These are phyloP conservation scores for Rafetus swinhoei DNA, from an alignment of 2,113 vertebrate species.

Conservation along the genomic window DNA sequence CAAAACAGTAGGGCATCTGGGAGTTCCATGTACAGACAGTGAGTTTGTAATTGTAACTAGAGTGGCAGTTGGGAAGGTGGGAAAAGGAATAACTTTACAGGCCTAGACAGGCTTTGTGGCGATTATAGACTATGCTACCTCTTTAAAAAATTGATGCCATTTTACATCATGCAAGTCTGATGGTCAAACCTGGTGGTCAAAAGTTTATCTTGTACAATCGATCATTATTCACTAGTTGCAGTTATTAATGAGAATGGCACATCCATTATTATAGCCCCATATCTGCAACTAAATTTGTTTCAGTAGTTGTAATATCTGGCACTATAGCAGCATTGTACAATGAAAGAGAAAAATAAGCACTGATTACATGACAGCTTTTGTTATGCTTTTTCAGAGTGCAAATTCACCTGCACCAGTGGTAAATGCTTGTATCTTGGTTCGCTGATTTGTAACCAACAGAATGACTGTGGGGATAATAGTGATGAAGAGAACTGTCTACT, in stretches of 20 bases:
- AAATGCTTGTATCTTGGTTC: constrained; percentile 95
- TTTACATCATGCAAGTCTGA: background rate
- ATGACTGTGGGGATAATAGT: constrained; percentile 97
- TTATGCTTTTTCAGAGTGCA: constrained; percentile 89
- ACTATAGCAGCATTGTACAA: background rate
- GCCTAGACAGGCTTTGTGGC: constrained; percentile 40
- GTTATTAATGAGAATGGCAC: background rate
- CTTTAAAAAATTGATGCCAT: background rate
- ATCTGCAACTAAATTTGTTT: background rate
- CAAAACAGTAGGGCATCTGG: background rate
- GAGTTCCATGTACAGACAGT: constrained; percentile 8
- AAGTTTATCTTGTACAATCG: accelerated
- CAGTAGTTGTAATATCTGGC: background rate
- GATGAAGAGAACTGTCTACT: constrained; percentile 96
- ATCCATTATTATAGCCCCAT: background rate
- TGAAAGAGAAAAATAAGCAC: background rate
- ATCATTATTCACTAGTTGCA: background rate
- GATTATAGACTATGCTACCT: background rate
- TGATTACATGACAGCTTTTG: constrained; percentile 33
- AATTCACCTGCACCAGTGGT: constrained; percentile 97
- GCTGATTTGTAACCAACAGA: constrained; percentile 96
- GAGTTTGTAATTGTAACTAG: constrained; percentile 22
- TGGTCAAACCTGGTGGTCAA: background rate
- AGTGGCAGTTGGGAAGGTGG: constrained; percentile 37
- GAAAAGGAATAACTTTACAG: constrained; percentile 52